These are phyloP conservation scores for Sepiola atlantica DNA, from an alignment of 2,888 invertebrate species.

Conservation along the genomic window DNA sequence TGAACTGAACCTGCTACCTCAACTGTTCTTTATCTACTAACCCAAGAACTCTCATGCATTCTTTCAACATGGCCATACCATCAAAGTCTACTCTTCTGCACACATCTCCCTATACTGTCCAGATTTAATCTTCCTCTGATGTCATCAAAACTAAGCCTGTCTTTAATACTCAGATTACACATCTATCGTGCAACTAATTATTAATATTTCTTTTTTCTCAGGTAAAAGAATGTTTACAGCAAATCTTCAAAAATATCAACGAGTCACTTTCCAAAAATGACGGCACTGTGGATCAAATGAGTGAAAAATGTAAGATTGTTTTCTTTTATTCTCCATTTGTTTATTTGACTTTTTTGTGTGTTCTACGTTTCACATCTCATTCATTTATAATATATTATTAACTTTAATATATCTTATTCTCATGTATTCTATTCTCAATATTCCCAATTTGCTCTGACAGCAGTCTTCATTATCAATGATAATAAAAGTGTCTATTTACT, in stretches of 20 bases:
- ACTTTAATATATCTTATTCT: background rate
- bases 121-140: no score
- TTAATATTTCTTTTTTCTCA: background rate
- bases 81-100: no score
- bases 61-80: no score
- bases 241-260: slow-evolving; percentile 19
- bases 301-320: background rate
- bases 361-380: background rate
- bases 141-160: no score
- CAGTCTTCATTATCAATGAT: no score
- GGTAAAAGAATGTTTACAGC: slow-evolving; percentile 2
- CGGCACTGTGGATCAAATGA: background rate
- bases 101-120: no score
- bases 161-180: background rate
- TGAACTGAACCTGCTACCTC: no score
- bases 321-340: background rate
- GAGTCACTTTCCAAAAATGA: background rate
- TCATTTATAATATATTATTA: background rate
- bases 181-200: background rate
- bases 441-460: no score
- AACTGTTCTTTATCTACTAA: background rate
- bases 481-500: no score
- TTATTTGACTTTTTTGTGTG: background rate
- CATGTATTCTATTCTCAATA: no score
- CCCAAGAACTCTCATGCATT: background rate